Percentiles rank a stretch among this genome's conserved stretches.
phyloP scores from a whole-genome alignment of 2,888 invertebrate genomes.

The Nowickia ferox region DNA sequence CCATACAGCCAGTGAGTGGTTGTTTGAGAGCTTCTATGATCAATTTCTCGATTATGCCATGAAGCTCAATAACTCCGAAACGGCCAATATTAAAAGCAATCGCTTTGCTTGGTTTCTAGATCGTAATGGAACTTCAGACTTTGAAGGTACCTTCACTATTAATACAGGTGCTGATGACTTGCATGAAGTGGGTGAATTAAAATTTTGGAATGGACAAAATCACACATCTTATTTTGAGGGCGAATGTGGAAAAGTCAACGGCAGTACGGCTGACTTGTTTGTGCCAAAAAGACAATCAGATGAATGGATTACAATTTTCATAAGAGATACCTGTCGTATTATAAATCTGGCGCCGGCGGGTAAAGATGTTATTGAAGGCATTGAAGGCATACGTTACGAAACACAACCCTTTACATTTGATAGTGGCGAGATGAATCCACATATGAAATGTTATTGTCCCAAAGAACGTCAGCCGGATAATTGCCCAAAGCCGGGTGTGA shows the following conservation, averaged over 20 bases:
- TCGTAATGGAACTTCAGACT: constrained; percentile 89
- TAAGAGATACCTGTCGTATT: constrained; percentile 91
- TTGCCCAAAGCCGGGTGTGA: constrained; percentile 85
- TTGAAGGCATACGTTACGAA: constrained; percentile 81
- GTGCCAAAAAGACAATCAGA: constrained; percentile 85
- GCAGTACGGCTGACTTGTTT: constrained; percentile 92
- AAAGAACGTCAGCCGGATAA: constrained; percentile 75
- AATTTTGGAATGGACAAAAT: constrained; percentile 88
- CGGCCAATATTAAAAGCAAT: constrained; percentile 80
- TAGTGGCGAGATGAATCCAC: constrained; percentile 86
- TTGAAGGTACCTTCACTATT: constrained; percentile 91
- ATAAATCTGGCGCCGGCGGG: constrained; percentile 81
- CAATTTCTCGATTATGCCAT: constrained; percentile 85
- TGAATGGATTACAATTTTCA: constrained; percentile 87
- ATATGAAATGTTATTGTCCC: constrained; percentile 89
- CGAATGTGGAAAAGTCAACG: constrained; percentile 88
- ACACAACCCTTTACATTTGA: constrained; percentile 88
- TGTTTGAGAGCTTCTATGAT: constrained; percentile 93
- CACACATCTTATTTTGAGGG: constrained; percentile 85
- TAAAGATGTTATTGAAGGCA: constrained; percentile 74
- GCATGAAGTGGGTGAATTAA: constrained; percentile 87
- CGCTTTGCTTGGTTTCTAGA: constrained; percentile 93
- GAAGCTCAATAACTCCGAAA: constrained; percentile 81
- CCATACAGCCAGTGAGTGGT: constrained; percentile 87
- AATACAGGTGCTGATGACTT: constrained; percentile 88